Evolutionary conservation across 2,113 vertebrate genomes (phyloP).

Genomic region (Nerophis ophidion): DNA sequence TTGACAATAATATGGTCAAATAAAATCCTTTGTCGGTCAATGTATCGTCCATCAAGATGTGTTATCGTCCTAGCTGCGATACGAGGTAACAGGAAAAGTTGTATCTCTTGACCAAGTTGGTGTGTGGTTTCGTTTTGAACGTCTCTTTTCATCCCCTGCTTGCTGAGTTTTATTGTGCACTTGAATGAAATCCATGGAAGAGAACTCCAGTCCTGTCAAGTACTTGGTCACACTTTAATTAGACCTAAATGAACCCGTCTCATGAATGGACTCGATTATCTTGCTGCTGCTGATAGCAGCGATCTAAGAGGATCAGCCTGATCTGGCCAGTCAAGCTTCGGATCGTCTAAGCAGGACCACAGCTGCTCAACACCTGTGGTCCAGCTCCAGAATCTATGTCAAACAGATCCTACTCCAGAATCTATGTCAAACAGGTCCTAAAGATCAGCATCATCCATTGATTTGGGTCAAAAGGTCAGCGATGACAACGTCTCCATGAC

Average conservation of each 20-base stretch:
- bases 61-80: neutral
- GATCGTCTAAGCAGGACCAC: conserved; percentile 22
- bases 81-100: neutral
- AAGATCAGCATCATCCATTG: conserved; percentile 51
- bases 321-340: conserved; percentile 15
- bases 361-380: conserved; percentile 15
- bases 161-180: conserved; percentile 1
- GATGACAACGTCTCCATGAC: conserved; percentile 56
- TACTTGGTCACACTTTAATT: conserved; percentile 24
- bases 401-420: conserved; percentile 4
- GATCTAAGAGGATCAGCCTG: conserved; percentile 38
- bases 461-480: conserved; percentile 70
- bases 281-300: conserved; percentile 29
- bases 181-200: conserved; percentile 9
- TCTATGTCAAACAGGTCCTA: conserved; percentile 25
- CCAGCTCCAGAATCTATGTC: conserved; percentile 16
- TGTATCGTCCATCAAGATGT: too few species aligned
- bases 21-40: too few species aligned
- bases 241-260: conserved; percentile 36
- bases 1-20: too few species aligned
- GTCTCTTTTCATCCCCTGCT: conserved; percentile 1
- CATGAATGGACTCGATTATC: conserved; percentile 31
- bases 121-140: neutral
- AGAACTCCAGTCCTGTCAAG: neutral
- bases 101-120: too few species aligned